Evolutionary conservation across 1,140 invertebrate species (phyloP), one percentile per base, ranked within the genome.

Genomic region (Pinna nobilis): DNA sequence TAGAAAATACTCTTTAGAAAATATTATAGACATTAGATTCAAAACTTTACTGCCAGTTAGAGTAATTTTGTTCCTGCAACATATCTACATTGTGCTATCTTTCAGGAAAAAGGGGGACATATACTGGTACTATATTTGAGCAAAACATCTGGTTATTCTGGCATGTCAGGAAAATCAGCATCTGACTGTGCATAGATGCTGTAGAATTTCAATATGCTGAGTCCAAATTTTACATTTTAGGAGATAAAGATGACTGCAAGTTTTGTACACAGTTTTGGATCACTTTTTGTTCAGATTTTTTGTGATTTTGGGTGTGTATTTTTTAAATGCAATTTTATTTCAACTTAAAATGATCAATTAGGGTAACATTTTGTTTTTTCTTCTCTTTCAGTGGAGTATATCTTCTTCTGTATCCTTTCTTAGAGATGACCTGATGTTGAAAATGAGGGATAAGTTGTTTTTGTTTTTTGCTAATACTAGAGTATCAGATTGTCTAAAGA

Each of bases 371-470:
- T 72, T 61, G 73, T 68, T 79, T 69, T 75, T 51, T 89, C 86
- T 90, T 87, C 77, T 88, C 89, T 91, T 92, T 76, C 91, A 97
- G 95, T 98, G 97, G 96, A 91, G 92, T 71, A 90, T 97, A 23
- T 96, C 96, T 75, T 94, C 94, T 90, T 94, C 92, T 79, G 86
- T 90, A 88, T 89, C 88, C 88, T 88, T 88, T 76, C 25, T n/a
- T n/a, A n/a, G n/a, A n/a, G n/a, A n/a, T n/a, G n/a, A n/a, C n/a
- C n/a, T 50, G 2, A 44, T 37, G 2, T 60, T 25, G 18, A 63
- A 30, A 37, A 47, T 65, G 33, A 60, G 49, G 39, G 23, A 49
- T 30, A 13, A 65, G 2, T n/a, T n/a, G 5, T 25, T 28, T 1
- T 33, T 13, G 25, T 25, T 50, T 13, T 32, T 32, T 39, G 4